A percentile compares a stretch with the other conserved stretches of the same genome.
Conservation (phyloP, 2,113 vertebrate species). For the Chaenocephalus aceratus region DNA sequence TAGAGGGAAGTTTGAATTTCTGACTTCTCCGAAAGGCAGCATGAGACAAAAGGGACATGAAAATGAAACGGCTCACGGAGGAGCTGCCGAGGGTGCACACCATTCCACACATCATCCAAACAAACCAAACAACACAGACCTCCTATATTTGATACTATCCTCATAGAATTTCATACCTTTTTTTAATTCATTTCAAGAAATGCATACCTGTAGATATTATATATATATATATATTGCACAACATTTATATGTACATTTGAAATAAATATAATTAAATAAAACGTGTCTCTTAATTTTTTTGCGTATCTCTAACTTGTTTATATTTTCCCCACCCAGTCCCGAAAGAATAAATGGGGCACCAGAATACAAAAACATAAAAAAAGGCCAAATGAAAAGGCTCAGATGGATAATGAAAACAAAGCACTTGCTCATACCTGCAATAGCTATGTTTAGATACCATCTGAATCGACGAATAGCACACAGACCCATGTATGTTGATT, state of each 20-base stretch:
- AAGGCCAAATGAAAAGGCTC: conserved; percentile 37
- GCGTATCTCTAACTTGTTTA: conserved; percentile 49
- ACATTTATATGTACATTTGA: conserved; percentile 82
- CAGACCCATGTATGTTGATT: conserved; percentile 21
- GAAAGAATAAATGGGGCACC: conserved; percentile 29
- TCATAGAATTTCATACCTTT: conserved; percentile 60
- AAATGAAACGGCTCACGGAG: conserved; percentile 4
- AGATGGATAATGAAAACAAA: conserved; percentile 31
- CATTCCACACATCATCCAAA: conserved; percentile 55
- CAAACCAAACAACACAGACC: conserved; percentile 64
- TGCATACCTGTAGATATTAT: conserved; percentile 79
- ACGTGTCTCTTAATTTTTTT: conserved; percentile 55
- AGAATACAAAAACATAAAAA: conserved; percentile 44
- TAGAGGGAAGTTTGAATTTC: conserved; percentile 18
- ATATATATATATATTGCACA: conserved; percentile 84
- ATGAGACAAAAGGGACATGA: conserved; percentile 30
- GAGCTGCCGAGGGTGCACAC: conserved; percentile 22
- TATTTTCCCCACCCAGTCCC: conserved; percentile 42
- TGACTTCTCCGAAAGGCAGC: conserved; percentile 36
- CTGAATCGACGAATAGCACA: conserved; percentile 35
- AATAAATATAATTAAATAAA: conserved; percentile 82
- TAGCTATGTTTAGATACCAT: conserved; percentile 29
- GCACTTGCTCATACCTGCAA: conserved; percentile 24
- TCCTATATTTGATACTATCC: conserved; percentile 68
- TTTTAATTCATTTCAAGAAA: conserved; percentile 70